Conservation (phyloP, 2,888 invertebrate genomes). For the Pegoplata infirma region DNA sequence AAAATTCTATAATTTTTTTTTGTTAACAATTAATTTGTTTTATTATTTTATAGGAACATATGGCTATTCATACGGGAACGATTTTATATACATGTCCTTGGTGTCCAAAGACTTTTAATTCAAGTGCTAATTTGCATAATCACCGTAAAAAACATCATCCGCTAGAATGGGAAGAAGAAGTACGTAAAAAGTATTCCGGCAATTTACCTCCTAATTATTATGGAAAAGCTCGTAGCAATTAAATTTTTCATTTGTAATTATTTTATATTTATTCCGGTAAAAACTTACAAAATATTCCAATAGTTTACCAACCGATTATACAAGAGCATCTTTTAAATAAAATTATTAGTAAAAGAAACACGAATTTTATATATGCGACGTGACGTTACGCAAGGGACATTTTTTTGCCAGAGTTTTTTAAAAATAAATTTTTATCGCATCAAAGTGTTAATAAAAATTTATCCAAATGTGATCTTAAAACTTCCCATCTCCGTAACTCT, state of each 20-base stretch:
- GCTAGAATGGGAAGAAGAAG: conserved; percentile 73
- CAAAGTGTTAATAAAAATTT: no score
- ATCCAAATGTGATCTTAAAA: no score
- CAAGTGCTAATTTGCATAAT: conserved; percentile 73
- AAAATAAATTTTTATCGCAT: no score
- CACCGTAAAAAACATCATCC: conserved; percentile 74
- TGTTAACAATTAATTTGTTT: not conserved
- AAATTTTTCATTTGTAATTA: not conserved
- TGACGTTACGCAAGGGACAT: no score
- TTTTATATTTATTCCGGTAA: no score
- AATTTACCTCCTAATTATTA: conserved; percentile 45
- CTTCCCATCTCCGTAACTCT: no score
- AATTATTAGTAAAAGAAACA: no score
- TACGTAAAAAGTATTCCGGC: conserved; percentile 39
- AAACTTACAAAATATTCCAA: no score
- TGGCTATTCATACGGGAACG: conserved; percentile 74
- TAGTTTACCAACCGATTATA: no score
- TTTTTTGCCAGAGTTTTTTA: no score
- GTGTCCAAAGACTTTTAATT: conserved; percentile 74
- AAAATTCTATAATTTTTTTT: not conserved
- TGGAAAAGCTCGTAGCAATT: no score
- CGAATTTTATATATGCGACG: no score
- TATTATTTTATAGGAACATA: conserved; percentile 70
- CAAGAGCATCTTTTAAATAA: not conserved
- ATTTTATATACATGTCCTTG: conserved; percentile 72